Evolutionary conservation across 2,888 invertebrate species (phyloP), one percentile per base, ranked within the genome.

Genomic region (Micoletzkya japonica): DNA sequence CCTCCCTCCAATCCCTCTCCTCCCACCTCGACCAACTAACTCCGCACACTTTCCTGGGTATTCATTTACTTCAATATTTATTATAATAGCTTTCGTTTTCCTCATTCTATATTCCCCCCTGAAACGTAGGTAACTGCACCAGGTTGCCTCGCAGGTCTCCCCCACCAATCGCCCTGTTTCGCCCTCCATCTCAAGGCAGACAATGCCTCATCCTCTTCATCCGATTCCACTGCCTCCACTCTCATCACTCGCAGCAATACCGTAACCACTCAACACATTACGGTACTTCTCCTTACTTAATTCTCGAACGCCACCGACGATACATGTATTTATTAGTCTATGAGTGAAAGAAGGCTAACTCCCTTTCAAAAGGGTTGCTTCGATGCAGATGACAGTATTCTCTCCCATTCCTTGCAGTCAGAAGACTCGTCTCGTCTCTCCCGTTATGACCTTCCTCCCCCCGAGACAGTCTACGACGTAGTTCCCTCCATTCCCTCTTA

Each of bases 111-210:
- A n/a, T n/a, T n/a, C n/a, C n/a, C n/a, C n/a, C n/a, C n/a, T n/a
- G n/a, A n/a, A n/a, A n/a, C n/a, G n/a, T n/a, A n/a, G n/a, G n/a
- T n/a, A n/a, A n/a, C n/a, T n/a, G n/a, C 44, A 10, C 20, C 44
- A 44, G 10, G 10, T 44, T 20, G 44, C 20, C 20, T 61, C n/a
- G 30, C 54, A 66, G 64, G 64, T 37, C 64, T 66, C 26, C 64
- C 64, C 4, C 54, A 54, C 54, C 54, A 66, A 26, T 54, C 64
- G 20, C 64, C 64, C 6, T 30, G 37, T 28, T 66, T 66, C 37
- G 64, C 26, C 6, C n/a, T 66, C 7, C 54, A 66, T n/a, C 64
- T 66, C 64, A 52, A 54, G n/a, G 26, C 64, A 10, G 64, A 66
- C 64, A 66, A 66, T n/a, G 54, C 36, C 37, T 66, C 64, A 1